These are phyloP conservation scores for Sclerodermus sp. DNA, from an alignment of 2,888 invertebrate species.

Conservation along the genomic window DNA sequence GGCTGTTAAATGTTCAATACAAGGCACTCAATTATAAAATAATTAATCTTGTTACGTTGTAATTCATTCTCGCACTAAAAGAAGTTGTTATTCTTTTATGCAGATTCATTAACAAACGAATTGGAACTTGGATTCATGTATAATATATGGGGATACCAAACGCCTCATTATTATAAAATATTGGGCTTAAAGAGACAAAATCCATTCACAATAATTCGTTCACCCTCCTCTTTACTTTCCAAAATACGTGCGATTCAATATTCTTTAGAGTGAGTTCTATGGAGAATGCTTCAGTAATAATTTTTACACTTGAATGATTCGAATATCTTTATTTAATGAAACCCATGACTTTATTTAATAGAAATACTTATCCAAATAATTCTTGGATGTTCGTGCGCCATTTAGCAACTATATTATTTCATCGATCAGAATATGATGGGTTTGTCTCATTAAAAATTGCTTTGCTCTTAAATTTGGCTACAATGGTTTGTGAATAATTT, in stretches of 20 bases:
- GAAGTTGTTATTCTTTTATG: not conserved
- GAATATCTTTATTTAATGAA: not conserved
- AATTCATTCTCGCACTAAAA: too few relatives aligned
- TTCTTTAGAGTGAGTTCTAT: not conserved
- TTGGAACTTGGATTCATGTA: conserved; percentile 29
- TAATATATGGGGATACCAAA: conserved; percentile 22
- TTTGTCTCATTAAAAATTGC: conserved; percentile 17
- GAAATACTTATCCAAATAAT: conserved; percentile 11
- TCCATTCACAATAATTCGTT: not conserved
- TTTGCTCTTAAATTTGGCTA: conserved; percentile 18
- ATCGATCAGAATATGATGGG: conserved; percentile 3
- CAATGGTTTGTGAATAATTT: too few relatives aligned
- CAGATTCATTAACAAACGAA: conserved; percentile 23
- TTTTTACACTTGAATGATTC: not conserved
- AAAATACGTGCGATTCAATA: not conserved
- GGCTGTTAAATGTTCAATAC: not conserved
- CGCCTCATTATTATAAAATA: conserved; percentile 8
- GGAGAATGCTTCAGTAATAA: not conserved
- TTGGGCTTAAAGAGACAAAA: conserved; percentile 17
- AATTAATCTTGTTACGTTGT: too few relatives aligned
- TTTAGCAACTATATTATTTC: conserved; percentile 14
- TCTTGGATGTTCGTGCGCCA: conserved; percentile 16
- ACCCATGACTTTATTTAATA: not conserved
- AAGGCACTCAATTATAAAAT: too few relatives aligned
- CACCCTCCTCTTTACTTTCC: not conserved